Evolutionary conservation across 1,140 invertebrate species (phyloP).

Genomic region (Heliconius eleuchia): DNA sequence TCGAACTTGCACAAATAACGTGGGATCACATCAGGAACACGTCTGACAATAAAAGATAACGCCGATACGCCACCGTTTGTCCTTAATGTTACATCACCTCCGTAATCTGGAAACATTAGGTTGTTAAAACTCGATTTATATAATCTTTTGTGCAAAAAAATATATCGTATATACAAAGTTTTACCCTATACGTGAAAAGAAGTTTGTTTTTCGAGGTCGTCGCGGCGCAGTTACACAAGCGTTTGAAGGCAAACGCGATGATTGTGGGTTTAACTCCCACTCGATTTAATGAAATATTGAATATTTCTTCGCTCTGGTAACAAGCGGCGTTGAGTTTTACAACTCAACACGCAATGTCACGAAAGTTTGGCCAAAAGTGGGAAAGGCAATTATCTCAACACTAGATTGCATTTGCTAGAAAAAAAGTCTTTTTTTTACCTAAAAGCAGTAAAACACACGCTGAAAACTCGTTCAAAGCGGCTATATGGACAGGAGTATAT

Average conservation of each 20-base stretch:
- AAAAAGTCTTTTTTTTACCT: conserved; percentile 57
- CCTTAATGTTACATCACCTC: conserved; percentile 90
- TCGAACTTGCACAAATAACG: conserved; percentile 88
- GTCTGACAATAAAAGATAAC: conserved; percentile 89
- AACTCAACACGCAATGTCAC: no score
- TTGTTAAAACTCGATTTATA: not conserved
- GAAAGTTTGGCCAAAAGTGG: no score
- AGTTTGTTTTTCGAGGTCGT: no score
- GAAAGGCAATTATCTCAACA: no score
- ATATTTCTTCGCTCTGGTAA: no score
- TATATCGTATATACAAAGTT: not conserved
- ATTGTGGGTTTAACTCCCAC: no score
- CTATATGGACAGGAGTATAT: conserved; percentile 91
- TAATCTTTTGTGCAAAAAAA: not conserved
- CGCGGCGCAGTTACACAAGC: no score
- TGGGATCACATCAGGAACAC: conserved; percentile 90
- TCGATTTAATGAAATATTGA: no score
- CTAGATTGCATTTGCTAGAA: no score
- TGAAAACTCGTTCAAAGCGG: conserved; percentile 91
- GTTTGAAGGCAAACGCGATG: no score
- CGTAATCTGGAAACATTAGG: conserved; percentile 80
- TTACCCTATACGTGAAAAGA: no score
- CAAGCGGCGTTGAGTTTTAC: no score
- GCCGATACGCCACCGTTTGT: conserved; percentile 91
- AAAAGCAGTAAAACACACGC: conserved; percentile 88